Percentiles rank a stretch among this genome's conserved stretches.
These are phyloP conservation scores for Acanthosepion esculentum DNA, from an alignment of 2,888 invertebrate genomes.

Conservation along the genomic window DNA sequence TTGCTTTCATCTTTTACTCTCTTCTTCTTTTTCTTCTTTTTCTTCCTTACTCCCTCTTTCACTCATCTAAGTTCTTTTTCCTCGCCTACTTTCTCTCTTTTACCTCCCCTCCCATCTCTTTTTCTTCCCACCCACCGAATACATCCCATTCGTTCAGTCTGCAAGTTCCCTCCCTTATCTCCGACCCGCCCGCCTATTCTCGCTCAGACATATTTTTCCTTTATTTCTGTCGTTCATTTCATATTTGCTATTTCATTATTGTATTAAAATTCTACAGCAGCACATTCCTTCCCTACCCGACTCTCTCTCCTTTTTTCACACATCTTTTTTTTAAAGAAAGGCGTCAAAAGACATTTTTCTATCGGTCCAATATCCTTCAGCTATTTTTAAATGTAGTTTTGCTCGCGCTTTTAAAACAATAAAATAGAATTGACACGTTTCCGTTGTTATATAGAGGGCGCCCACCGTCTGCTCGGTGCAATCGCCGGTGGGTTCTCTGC, in stretches of 20 bases:
- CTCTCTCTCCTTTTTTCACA: not conserved
- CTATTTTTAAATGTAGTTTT: not conserved
- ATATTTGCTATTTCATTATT: constrained; percentile 8
- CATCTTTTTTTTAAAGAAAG: not conserved
- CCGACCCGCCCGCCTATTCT: not conserved
- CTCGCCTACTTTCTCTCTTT: not conserved
- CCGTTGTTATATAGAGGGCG: not conserved
- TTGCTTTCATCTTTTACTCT: too few relatives aligned
- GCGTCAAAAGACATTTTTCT: not conserved
- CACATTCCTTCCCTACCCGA: not conserved
- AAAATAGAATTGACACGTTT: not conserved
- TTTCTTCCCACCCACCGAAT: not conserved
- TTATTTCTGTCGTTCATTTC: not conserved
- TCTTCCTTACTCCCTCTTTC: too few relatives aligned
- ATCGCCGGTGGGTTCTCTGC: not conserved
- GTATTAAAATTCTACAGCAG: not conserved
- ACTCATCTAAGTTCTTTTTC: not conserved
- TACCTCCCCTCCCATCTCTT: not conserved
- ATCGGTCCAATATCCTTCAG: not conserved
- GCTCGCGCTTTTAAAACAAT: not conserved
- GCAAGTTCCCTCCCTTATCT: too few relatives aligned
- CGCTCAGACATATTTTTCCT: not conserved
- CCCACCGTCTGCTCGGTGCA: not conserved
- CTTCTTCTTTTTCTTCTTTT: too few relatives aligned
- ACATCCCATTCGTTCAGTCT: too few relatives aligned